Conservation (phyloP, 1,140 invertebrate genomes). For the Ephestia elutella region DNA sequence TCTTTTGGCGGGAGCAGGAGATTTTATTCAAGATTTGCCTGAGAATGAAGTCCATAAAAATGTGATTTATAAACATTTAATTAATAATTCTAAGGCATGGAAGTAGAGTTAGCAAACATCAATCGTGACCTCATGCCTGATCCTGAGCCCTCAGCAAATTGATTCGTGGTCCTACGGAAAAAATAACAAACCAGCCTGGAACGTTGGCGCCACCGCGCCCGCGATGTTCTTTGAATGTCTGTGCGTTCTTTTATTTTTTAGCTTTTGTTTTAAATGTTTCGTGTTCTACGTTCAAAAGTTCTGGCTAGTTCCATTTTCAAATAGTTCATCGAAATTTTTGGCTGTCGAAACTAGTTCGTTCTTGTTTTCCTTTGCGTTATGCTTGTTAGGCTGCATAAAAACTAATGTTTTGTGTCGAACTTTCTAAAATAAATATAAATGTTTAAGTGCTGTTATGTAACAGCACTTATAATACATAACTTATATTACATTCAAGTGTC, state of each 20-base stretch:
- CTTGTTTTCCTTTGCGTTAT: not conserved
- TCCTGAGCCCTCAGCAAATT: conserved; percentile 33
- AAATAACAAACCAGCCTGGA: conserved; percentile 34
- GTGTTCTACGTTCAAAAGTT: conserved; percentile 20
- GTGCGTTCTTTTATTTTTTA: conserved; percentile 44
- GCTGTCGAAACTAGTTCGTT: not conserved
- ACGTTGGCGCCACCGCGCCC: conserved; percentile 62
- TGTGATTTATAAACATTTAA: too few species aligned
- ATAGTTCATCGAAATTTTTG: conserved; percentile 1
- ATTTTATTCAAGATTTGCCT: too few species aligned
- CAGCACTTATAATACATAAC: too few species aligned
- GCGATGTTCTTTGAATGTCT: conserved; percentile 42
- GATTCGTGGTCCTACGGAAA: conserved; percentile 50
- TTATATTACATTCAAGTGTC: too few species aligned
- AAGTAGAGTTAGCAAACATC: conserved; percentile 12
- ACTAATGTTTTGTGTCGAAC: too few species aligned
- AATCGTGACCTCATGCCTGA: conserved; percentile 39
- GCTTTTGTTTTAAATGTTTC: conserved; percentile 21
- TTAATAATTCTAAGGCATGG: too few species aligned
- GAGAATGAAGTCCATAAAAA: too few species aligned
- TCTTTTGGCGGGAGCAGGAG: too few species aligned
- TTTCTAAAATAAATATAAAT: too few species aligned
- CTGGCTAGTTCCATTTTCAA: not conserved
- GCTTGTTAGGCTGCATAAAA: not conserved
- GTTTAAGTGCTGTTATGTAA: too few species aligned